A percentile compares a stretch with the other conserved stretches of the same genome.
phyloP scores from a whole-genome alignment of 2,113 vertebrate species.

The Corapipo altera region DNA sequence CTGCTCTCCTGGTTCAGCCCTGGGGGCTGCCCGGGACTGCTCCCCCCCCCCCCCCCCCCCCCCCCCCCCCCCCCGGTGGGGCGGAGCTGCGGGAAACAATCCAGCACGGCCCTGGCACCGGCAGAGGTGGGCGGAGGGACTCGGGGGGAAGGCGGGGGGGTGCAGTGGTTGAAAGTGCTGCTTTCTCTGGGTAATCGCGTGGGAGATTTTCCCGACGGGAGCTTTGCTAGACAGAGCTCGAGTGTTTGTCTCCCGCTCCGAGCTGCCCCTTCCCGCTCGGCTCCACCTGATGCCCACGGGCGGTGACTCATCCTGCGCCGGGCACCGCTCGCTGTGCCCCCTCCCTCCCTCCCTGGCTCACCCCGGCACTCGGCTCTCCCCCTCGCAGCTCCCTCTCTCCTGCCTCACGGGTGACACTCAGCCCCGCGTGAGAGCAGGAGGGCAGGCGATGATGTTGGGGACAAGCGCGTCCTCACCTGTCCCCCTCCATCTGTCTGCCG shows the following conservation, averaged over 20 bases:
- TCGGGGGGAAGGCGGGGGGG: background rate
- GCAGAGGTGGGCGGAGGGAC: background rate
- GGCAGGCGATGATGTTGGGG: background rate
- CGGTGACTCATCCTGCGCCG: background rate
- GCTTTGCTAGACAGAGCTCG: background rate
- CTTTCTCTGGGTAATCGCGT: background rate
- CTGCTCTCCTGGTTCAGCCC: background rate
- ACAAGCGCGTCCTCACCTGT: background rate
- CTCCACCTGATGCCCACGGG: background rate
- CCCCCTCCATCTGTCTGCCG: background rate
- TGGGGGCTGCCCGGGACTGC: background rate
- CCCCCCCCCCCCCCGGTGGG: background rate
- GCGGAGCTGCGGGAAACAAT: background rate
- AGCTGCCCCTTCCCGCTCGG: background rate
- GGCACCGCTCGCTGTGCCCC: background rate
- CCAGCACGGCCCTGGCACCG: background rate
- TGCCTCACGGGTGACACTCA: fast-evolving
- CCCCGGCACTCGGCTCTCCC: background rate
- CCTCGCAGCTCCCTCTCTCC: fast-evolving
- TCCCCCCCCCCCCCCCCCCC: too few species aligned
- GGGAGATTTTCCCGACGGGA: background rate
- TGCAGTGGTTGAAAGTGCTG: fast-evolving
- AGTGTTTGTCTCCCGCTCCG: background rate
- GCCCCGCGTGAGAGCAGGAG: background rate
- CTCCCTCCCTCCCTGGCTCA: background rate